Conservation (phyloP, 2,113 vertebrate species). For the Crotalus viridis region DNA sequence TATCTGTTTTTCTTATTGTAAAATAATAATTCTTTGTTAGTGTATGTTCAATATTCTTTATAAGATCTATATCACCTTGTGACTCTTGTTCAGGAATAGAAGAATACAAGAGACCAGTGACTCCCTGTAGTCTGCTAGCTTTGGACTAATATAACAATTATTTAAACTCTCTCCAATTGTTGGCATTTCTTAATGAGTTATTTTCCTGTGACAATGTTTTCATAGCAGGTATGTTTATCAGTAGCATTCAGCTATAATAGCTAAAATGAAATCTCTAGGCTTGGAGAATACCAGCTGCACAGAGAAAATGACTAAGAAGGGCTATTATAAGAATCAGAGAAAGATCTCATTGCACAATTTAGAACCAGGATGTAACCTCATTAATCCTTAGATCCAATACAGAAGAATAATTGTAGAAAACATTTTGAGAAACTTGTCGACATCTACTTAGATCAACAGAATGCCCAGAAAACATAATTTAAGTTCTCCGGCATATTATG, state of each 20-base stretch:
- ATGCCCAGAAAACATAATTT: background rate
- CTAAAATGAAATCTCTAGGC: background rate
- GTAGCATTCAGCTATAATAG: background rate
- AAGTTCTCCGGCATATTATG: background rate
- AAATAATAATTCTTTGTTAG: background rate
- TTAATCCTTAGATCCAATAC: background rate
- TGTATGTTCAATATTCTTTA: background rate
- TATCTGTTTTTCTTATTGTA: background rate
- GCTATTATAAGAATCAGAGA: background rate
- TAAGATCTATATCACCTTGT: background rate
- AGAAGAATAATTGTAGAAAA: background rate
- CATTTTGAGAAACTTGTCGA: background rate
- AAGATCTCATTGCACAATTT: background rate
- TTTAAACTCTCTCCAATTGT: background rate
- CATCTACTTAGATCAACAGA: background rate
- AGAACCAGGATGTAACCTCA: background rate
- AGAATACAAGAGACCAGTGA: background rate
- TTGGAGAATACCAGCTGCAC: background rate
- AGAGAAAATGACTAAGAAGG: background rate
- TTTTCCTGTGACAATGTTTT: background rate
- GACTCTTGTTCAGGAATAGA: background rate
- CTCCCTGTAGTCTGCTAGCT: background rate
- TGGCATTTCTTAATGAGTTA: background rate
- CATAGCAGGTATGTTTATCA: background rate
- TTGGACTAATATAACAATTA: background rate